phyloP scores from a whole-genome alignment of 2,797 vertebrate genomes.

The Helicolenus hilgendorfi region DNA sequence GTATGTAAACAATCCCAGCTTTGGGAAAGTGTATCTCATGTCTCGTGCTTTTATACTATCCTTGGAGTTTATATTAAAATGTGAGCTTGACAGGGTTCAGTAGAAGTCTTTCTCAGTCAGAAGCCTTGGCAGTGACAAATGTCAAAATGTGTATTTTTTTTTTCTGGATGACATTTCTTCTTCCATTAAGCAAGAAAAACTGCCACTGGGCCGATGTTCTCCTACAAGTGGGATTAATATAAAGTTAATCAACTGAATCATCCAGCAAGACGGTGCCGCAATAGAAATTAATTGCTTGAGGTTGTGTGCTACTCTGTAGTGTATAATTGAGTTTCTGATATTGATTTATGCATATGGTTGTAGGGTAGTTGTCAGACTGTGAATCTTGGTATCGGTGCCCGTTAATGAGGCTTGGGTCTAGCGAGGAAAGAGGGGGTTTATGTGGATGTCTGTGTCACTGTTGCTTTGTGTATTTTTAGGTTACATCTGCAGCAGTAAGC shows the following conservation, averaged over 20 bases:
- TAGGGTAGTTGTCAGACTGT: constrained; percentile 42
- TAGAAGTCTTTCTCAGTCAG: neutral
- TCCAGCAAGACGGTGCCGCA: constrained; percentile 42
- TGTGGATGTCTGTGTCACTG: constrained; percentile 28
- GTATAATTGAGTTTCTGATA: constrained; percentile 71
- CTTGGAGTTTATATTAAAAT: neutral
- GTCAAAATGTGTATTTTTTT: constrained; percentile 13
- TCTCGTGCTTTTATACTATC: neutral
- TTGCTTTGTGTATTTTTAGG: constrained; percentile 82
- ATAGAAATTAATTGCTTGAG: constrained; percentile 72
- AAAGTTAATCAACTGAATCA: constrained; percentile 68
- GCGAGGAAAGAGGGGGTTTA: neutral
- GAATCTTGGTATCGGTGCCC: constrained; percentile 37
- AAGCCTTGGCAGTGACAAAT: neutral
- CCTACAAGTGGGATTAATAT: constrained; percentile 58
- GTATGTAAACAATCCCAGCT: neutral
- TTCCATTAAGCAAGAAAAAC: constrained; percentile 2
- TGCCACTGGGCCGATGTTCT: constrained; percentile 12
- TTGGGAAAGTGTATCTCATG: neutral
- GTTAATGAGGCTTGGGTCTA: constrained; percentile 51
- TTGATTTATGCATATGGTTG: constrained; percentile 67
- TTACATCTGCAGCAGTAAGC: constrained; percentile 93
- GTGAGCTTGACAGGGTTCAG: neutral
- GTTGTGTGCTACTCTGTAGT: constrained; percentile 57
- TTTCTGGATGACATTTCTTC: constrained; percentile 9